Conservation (phyloP, 2,888 invertebrate genomes). For the Gryllus longicercus region DNA sequence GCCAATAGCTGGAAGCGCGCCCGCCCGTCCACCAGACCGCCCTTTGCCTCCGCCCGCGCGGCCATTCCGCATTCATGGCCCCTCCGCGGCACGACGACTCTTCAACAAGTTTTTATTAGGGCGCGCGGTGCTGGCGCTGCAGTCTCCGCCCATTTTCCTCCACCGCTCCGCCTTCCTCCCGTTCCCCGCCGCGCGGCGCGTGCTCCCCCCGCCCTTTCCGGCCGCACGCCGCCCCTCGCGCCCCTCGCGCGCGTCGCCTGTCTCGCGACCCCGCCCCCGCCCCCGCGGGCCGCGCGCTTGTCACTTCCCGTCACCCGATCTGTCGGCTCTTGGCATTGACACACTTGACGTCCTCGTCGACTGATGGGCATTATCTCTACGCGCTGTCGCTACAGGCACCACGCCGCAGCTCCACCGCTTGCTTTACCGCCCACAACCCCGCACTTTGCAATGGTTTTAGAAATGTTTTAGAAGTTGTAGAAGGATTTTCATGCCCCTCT, state of each 20-base stretch:
- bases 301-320: background rate
- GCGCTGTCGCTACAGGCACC: too few species aligned
- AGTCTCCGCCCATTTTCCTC: background rate
- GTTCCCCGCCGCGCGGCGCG: background rate
- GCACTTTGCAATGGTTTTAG: too few species aligned
- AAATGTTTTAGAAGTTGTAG: too few species aligned
- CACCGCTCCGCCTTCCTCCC: background rate
- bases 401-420: too few species aligned
- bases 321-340: too few species aligned
- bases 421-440: too few species aligned
- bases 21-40: background rate
- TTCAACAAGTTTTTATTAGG: constrained; percentile 17
- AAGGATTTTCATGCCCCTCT: too few species aligned
- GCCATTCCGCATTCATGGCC: background rate
- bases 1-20: constrained; percentile 4
- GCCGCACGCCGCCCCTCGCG: background rate
- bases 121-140: background rate
- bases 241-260: background rate
- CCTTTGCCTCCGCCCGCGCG: background rate
- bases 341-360: too few species aligned
- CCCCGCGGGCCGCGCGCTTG: background rate
- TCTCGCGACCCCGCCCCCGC: background rate
- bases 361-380: too few species aligned
- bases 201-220: background rate
- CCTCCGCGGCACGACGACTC: background rate